Conservation (phyloP, 2,113 vertebrate species). For the Rynchops niger region DNA sequence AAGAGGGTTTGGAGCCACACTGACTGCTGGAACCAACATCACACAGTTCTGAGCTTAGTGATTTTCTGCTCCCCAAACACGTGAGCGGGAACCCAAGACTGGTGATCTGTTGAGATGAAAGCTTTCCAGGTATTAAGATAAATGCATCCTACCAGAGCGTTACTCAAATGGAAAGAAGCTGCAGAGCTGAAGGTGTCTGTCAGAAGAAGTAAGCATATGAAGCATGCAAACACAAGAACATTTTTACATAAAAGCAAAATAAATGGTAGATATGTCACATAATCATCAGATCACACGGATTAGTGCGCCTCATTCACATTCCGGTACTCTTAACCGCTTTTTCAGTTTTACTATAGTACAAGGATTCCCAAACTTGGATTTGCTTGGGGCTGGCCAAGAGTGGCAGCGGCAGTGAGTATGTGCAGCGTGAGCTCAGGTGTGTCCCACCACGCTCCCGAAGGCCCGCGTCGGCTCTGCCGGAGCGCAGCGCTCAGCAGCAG, state of each 20-base stretch:
- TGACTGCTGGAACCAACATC: constrained; percentile 51
- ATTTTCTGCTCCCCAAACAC: not conserved
- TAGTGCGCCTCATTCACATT: not conserved
- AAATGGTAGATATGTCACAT: not conserved
- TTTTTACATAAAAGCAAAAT: not conserved
- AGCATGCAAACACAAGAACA: not conserved
- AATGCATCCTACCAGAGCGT: not conserved
- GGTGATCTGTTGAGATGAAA: constrained; percentile 63
- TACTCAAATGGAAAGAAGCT: not conserved
- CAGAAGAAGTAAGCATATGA: not conserved
- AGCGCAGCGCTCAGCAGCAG: not conserved
- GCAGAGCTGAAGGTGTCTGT: not conserved
- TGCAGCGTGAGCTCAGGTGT: not conserved
- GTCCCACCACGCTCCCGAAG: not conserved
- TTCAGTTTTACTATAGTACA: not conserved
- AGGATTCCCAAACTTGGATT: not conserved
- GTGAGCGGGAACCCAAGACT: not conserved
- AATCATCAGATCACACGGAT: not conserved
- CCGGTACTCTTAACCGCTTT: not conserved
- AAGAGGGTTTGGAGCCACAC: not conserved
- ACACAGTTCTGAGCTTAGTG: not conserved
- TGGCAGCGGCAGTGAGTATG: not conserved
- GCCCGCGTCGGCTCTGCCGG: no score
- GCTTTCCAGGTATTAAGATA: not conserved
- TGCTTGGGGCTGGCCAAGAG: not conserved